Percentiles rank a stretch among this genome's conserved stretches.
Conservation (phyloP, 1,140 invertebrate species). For the Reticulitermes speratus region DNA sequence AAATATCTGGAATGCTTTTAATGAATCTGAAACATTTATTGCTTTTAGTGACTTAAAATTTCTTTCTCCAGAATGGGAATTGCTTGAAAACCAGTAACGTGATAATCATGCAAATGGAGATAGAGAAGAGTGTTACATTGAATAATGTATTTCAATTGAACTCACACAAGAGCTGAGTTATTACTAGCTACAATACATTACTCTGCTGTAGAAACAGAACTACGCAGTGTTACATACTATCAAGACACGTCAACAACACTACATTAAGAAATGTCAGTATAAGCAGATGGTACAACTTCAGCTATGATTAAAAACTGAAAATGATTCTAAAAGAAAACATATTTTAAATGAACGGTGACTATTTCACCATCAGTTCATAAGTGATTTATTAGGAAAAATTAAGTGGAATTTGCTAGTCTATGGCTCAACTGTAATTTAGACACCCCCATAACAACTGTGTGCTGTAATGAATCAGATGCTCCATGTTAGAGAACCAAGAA, state of each 20-base stretch:
- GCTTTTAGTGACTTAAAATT: slow-evolving; percentile 6
- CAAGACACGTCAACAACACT: not conserved
- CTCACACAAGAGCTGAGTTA: not conserved
- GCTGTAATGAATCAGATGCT: too few species aligned
- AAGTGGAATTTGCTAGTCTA: not conserved
- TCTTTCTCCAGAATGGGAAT: not conserved
- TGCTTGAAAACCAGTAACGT: not conserved
- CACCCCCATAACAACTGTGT: not conserved
- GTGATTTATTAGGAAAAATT: not conserved
- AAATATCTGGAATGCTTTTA: slow-evolving; percentile 2
- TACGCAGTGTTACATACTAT: not conserved
- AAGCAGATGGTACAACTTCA: not conserved
- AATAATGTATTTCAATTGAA: not conserved
- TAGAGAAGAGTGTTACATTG: not conserved
- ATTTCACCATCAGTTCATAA: not conserved
- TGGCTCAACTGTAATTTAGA: not conserved
- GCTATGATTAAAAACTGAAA: not conserved
- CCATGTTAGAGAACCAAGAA: too few species aligned
- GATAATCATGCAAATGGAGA: not conserved
- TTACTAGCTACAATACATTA: not conserved
- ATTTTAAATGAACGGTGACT: not conserved
- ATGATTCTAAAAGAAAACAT: not conserved
- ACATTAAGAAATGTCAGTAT: not conserved
- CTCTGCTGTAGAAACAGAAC: not conserved
- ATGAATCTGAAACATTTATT: not conserved